These are phyloP conservation scores for Tetramorium parvispinum DNA, from an alignment of 1,140 invertebrate genomes.

Conservation along the genomic window DNA sequence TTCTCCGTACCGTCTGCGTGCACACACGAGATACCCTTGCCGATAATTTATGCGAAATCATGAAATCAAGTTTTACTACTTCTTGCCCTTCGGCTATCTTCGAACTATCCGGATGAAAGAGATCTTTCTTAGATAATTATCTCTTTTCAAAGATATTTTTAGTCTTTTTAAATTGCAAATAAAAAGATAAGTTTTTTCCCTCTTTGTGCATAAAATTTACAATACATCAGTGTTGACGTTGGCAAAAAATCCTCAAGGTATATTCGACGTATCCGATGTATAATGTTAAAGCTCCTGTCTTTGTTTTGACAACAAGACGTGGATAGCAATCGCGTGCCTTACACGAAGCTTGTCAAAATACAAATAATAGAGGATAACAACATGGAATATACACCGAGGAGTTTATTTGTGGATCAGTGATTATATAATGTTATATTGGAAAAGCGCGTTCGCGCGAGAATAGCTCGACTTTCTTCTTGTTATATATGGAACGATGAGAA, in stretches of 20 bases:
- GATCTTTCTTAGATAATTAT: constrained; percentile 63
- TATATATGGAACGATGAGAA: neutral
- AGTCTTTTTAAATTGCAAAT: neutral
- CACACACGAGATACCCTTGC: constrained; percentile 65
- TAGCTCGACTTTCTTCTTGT: neutral
- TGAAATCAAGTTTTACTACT: constrained; percentile 80
- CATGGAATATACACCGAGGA: neutral
- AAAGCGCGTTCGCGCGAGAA: neutral
- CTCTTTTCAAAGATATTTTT: neutral
- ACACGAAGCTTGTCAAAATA: neutral
- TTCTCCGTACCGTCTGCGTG: constrained; percentile 62
- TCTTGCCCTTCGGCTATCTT: constrained; percentile 68
- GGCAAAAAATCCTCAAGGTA: neutral
- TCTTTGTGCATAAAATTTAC: neutral
- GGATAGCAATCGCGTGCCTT: neutral
- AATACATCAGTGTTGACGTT: neutral
- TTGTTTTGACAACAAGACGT: neutral
- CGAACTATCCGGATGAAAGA: constrained; percentile 41
- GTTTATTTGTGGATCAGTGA: neutral
- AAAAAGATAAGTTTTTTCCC: neutral
- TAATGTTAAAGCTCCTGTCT: neutral
- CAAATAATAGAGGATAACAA: neutral
- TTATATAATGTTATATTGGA: neutral
- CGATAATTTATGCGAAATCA: constrained; percentile 79
- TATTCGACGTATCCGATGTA: too few species aligned